These are phyloP conservation scores for Casuarius casuarius DNA, from an alignment of 2,113 vertebrate species.

Conservation along the genomic window DNA sequence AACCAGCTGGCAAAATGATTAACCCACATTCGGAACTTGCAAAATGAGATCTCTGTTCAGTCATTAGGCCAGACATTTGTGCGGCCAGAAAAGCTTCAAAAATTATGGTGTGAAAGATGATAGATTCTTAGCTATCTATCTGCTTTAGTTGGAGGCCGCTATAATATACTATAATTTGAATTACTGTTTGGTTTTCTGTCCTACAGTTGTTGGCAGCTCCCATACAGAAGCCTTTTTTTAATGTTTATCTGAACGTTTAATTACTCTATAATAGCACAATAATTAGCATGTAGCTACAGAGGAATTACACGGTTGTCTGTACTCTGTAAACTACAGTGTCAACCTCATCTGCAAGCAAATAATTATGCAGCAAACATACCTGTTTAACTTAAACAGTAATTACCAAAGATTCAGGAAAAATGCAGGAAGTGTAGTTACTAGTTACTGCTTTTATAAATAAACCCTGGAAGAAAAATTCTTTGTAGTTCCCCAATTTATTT, in stretches of 20 bases:
- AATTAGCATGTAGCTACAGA: slow-evolving; percentile 52
- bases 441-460: neutral
- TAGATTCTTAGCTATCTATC: neutral
- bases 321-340: slow-evolving; percentile 4
- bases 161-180: neutral
- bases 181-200: neutral
- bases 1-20: neutral
- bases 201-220: slow-evolving; percentile 37
- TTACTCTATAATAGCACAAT: slow-evolving; percentile 64
- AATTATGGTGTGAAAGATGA: neutral
- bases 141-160: neutral
- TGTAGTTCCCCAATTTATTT: neutral
- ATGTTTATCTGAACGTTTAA: slow-evolving; percentile 67
- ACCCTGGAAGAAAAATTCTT: neutral
- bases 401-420: neutral
- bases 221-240: slow-evolving; percentile 19
- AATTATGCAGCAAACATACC: slow-evolving; percentile 44
- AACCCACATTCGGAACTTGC: neutral
- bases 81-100: neutral
- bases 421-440: neutral
- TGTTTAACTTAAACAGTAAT: slow-evolving; percentile 52
- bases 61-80: neutral
- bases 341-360: slow-evolving; percentile 64
- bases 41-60: neutral
- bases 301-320: slow-evolving; percentile 30